Base-by-base conservation (phyloP, 64 coral and sea anemone species). In the Dendrophyllia cribrosa region DNA sequence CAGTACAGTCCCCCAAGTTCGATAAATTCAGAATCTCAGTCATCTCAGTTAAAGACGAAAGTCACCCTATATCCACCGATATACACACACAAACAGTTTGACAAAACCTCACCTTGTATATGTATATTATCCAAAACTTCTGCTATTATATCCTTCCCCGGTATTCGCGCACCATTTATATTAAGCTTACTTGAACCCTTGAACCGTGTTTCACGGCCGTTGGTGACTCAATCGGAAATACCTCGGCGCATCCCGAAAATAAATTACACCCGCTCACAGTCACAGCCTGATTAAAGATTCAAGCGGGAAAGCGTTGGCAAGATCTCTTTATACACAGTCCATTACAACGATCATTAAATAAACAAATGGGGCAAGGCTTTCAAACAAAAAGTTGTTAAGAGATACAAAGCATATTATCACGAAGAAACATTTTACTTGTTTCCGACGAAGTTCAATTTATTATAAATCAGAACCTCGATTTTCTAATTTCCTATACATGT, bases 31-130 rank as follows among this genome's bases (percentile, higher is more conserved):
- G 46, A 45, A 17, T 60, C 10, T 19, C 1, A 45, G 17, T 19
- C 6, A n/a, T n/a, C n/a, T n/a, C n/a, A n/a, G n/a, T n/a, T n/a
- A 63, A 8, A 17, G 15, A 8, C 24, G 15, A 82, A 64, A 82
- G 4, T 12, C 11, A 3, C 16, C 26, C 58, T 82, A n/a, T n/a
- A n/a, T n/a, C n/a, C n/a, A n/a, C n/a, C n/a, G n/a, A 43, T 7
- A 7, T 14, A 45, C 44, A 62, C 53, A 24, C 6, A 60, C 58
- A 82, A 22, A 63, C 45, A 44, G 22, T 46, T 6, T 19, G 6
- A 16, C 20, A 22, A 64, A 82, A 82, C 58, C 78, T 82, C 34
- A 82, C 78, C 78, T 82, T 82, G 59, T 65, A 65, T 58, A 82
- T 82, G 17, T 58, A 63, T 63, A 20, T 63, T 16, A 7, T 26